These are phyloP conservation scores for Hippocampus guttulatus DNA, from an alignment of 2,113 vertebrate genomes.

Conservation along the genomic window DNA sequence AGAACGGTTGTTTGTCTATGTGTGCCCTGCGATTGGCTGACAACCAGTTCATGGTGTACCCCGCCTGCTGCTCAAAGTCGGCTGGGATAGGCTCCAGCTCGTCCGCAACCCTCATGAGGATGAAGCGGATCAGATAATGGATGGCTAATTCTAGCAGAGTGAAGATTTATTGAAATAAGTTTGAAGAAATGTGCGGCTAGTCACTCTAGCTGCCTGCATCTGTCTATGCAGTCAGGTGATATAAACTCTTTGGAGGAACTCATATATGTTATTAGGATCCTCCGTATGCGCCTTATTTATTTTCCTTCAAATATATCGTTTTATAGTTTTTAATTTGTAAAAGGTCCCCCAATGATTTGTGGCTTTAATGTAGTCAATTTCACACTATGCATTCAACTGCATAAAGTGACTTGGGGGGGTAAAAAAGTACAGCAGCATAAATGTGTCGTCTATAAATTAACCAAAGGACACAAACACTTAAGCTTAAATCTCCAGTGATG, in stretches of 20 bases:
- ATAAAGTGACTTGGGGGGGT: conserved; percentile 15
- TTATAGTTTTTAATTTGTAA: not conserved
- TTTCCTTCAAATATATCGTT: not conserved
- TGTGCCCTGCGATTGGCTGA: too few relatives aligned
- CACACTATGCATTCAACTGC: conserved; percentile 4
- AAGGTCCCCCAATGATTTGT: not conserved
- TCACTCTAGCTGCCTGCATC: too few relatives aligned
- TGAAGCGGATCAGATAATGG: too few relatives aligned
- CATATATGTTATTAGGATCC: conserved; percentile 8
- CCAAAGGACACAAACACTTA: conserved; percentile 20
- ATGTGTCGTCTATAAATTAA: conserved; percentile 30
- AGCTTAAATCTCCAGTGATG: conserved; percentile 12
- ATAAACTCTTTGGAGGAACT: conserved; percentile 8
- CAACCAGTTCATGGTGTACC: too few relatives aligned
- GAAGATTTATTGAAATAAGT: too few relatives aligned
- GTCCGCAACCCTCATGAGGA: too few relatives aligned
- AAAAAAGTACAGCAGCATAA: conserved; percentile 5
- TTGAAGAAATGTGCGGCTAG: too few relatives aligned
- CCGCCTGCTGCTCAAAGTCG: too few relatives aligned
- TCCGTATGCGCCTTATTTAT: conserved; percentile 15
- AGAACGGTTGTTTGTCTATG: too few relatives aligned
- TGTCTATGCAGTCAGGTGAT: not conserved
- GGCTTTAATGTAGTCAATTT: not conserved
- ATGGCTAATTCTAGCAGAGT: too few relatives aligned
- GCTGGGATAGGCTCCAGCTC: too few relatives aligned